phyloP scores from a whole-genome alignment of 2,113 vertebrate species.

The Takifugu bimaculatus region DNA sequence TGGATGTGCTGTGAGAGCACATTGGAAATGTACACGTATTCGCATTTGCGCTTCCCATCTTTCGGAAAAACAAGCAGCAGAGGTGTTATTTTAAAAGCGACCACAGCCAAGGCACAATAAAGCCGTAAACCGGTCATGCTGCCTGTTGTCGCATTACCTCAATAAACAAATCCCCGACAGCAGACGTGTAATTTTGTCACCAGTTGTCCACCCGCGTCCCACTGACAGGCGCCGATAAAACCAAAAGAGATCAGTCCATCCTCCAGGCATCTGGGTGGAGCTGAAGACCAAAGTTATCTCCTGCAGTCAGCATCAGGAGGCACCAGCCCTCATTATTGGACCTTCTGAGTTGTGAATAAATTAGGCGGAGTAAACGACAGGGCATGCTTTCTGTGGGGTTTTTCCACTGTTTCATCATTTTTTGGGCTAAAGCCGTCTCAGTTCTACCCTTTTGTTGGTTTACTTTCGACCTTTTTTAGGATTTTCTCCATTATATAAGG shows the following conservation, averaged over 20 bases:
- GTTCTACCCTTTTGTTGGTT: slow-evolving; percentile 24
- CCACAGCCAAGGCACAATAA: slow-evolving; percentile 6
- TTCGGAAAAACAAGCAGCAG: not conserved
- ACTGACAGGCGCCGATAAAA: slow-evolving; percentile 15
- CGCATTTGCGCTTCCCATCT: not conserved
- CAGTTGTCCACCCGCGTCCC: slow-evolving; percentile 10
- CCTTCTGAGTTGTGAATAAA: slow-evolving; percentile 50
- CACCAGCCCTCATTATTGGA: slow-evolving; percentile 50
- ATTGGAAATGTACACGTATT: not conserved
- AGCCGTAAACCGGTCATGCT: slow-evolving; percentile 16
- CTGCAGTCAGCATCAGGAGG: slow-evolving; percentile 36
- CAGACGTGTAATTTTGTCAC: not conserved
- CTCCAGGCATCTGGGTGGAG: slow-evolving; percentile 17
- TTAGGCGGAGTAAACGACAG: slow-evolving; percentile 48
- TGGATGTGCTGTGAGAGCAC: not conserved
- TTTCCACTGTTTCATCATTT: slow-evolving; percentile 65
- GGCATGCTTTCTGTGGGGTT: slow-evolving; percentile 30
- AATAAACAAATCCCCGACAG: slow-evolving; percentile 9
- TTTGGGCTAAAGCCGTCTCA: slow-evolving; percentile 44
- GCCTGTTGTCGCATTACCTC: slow-evolving; percentile 24
- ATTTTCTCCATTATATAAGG: slow-evolving; percentile 15
- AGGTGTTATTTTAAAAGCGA: not conserved
- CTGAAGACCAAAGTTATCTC: slow-evolving; percentile 43
- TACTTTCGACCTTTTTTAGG: not conserved
- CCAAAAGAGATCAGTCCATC: slow-evolving; percentile 19